Base-by-base conservation (phyloP, 1,140 invertebrate species). In the Nasonia longicornis region DNA sequence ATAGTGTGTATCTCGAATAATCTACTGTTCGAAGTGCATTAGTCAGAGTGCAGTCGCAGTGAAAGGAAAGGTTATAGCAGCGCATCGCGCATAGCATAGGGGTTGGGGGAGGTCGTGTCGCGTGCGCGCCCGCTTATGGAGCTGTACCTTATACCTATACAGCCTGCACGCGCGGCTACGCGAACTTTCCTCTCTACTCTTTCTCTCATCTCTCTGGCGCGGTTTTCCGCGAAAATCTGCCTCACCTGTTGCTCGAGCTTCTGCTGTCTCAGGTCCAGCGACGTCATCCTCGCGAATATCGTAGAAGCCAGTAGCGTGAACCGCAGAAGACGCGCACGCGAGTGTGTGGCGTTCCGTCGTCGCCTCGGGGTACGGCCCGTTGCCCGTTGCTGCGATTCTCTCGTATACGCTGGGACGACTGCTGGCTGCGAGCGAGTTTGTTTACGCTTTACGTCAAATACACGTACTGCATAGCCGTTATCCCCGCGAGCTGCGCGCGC, bases 211-310 rank as follows among this genome's bases (percentile, higher is more conserved):
- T 58, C 20, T 8, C 38, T 11, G 38, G 52, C 16, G 20, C 52
- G 52, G 52, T 58, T 58, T 58, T 58, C 52, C 52, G 52, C 52
- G 52, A 58, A 58, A 58, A 52, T 67, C 71, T 7, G 20, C 10
- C 77, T 91, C 90, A 95, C 94, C 92, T 95, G 95, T 89, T 95
- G 94, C 91, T 95, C 95, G 83, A 95, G 91, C 89, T 95, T 95
- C 89, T 95, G 94, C 87, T 94, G 94, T 80, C 94, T 92, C 80
- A 94, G 88, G 87, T 93, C 94, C 84, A 94, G 91, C 83, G 93
- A 93, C 83, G 93, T 93, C 93, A 94, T 94, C 73, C 26, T 80
- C 42, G 29, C 58, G 70, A 74, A 29, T 35, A 64, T 20, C 10
- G 10, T n/a, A 11, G 64, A n/a, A 4, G 8, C 26, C 16, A 16